phyloP scores from a whole-genome alignment of 2,113 vertebrate genomes.

The Struthio camelus region DNA sequence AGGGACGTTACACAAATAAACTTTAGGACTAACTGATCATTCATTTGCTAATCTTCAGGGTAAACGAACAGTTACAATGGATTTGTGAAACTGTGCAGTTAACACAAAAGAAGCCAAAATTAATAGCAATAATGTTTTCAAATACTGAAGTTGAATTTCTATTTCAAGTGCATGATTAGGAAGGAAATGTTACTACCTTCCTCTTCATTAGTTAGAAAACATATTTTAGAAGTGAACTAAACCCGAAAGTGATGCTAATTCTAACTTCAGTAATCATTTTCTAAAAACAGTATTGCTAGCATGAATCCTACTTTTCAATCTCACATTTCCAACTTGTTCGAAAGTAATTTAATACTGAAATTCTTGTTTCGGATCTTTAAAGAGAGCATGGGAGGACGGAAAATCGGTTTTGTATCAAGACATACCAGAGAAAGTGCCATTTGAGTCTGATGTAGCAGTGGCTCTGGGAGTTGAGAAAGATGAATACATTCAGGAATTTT shows the following conservation, averaged over 20 bases:
- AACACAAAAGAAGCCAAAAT: background rate
- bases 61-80: background rate
- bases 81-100: background rate
- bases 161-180: background rate
- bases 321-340: background rate
- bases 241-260: background rate
- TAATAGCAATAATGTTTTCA: background rate
- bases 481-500: slow-evolving; percentile 98
- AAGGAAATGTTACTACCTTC: background rate
- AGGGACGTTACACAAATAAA: background rate
- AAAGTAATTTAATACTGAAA: background rate
- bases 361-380: background rate
- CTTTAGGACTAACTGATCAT: background rate
- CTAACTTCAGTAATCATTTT: background rate
- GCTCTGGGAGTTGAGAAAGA: slow-evolving; percentile 93
- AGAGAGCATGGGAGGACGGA: background rate
- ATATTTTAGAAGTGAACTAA: background rate
- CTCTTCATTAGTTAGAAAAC: background rate
- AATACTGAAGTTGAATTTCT: background rate
- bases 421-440: slow-evolving; percentile 88
- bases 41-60: background rate
- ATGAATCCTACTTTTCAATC: background rate
- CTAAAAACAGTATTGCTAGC: background rate
- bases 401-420: background rate
- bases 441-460: slow-evolving; percentile 90